phyloP scores from a whole-genome alignment of 2,113 vertebrate genomes.

The Mixornis gularis region DNA sequence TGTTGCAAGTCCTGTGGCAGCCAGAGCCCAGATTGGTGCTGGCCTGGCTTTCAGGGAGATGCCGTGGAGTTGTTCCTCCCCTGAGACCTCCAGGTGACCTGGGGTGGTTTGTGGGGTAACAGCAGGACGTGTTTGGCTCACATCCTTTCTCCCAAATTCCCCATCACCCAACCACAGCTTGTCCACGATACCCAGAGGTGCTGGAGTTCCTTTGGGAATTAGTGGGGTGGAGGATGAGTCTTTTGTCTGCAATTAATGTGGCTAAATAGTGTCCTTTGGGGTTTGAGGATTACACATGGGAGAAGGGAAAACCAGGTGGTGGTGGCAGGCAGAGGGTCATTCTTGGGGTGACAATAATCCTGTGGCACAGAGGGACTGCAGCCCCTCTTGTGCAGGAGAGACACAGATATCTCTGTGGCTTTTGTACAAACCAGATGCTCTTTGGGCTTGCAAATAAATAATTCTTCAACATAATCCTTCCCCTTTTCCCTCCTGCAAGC shows the following conservation, averaged over 20 bases:
- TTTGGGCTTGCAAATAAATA: background rate
- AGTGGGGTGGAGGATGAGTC: background rate
- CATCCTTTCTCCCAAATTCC: background rate
- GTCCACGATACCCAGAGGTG: rapidly evolving
- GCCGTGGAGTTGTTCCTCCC: background rate
- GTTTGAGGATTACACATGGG: background rate
- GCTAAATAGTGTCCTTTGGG: background rate
- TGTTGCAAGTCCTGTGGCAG: background rate
- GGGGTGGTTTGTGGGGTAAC: background rate
- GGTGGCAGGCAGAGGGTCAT: background rate
- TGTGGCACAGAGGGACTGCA: background rate
- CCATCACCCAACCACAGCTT: background rate
- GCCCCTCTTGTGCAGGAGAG: background rate
- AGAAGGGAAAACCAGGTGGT: background rate
- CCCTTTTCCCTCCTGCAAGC: background rate
- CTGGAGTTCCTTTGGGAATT: background rate
- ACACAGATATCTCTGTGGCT: background rate
- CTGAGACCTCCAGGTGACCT: background rate
- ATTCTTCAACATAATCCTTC: background rate
- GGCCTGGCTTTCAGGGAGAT: background rate
- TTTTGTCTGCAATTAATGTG: background rate
- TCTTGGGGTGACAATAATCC: background rate
- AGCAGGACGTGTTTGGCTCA: background rate
- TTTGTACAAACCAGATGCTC: background rate
- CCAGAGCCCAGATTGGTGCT: background rate